phyloP scores from a whole-genome alignment of 2,797 vertebrate species.

The Etheostoma perlongum region DNA sequence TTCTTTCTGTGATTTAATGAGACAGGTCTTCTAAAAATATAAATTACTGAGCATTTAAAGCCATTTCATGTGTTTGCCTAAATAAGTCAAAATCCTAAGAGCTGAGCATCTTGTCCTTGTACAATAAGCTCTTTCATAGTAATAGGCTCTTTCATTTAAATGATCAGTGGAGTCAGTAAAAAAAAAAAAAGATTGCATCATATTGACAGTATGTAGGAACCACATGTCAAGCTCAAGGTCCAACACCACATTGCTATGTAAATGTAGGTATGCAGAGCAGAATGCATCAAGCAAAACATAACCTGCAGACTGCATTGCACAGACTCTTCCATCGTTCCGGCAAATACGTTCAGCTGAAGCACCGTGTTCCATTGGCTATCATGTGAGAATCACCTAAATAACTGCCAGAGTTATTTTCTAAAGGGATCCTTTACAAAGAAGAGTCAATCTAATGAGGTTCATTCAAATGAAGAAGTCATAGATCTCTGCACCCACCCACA shows the following conservation, averaged over 20 bases:
- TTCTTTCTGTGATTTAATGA: constrained; percentile 49
- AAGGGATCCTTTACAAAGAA: constrained; percentile 84
- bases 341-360: constrained; percentile 77
- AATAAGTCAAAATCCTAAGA: constrained; percentile 52
- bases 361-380: constrained; percentile 82
- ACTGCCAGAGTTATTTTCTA: constrained; percentile 84
- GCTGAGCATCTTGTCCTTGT: constrained; percentile 42
- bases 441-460: constrained; percentile 87
- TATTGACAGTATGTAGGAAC: constrained; percentile 66
- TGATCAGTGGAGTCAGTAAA: constrained; percentile 51
- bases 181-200: constrained; percentile 59
- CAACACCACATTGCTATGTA: constrained; percentile 69
- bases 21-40: constrained; percentile 33
- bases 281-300: constrained; percentile 74
- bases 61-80: constrained; percentile 16
- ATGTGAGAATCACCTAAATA: constrained; percentile 83
- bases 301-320: constrained; percentile 54
- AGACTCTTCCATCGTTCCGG: constrained; percentile 62
- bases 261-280: constrained; percentile 64
- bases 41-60: constrained; percentile 47
- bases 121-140: constrained; percentile 45
- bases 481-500: constrained; percentile 85
- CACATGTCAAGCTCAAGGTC: constrained; percentile 75
- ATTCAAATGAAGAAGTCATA: constrained; percentile 86
- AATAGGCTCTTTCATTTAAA: constrained; percentile 55